phyloP scores from a whole-genome alignment of 1,140 invertebrate genomes.

The Holotrichia oblita region DNA sequence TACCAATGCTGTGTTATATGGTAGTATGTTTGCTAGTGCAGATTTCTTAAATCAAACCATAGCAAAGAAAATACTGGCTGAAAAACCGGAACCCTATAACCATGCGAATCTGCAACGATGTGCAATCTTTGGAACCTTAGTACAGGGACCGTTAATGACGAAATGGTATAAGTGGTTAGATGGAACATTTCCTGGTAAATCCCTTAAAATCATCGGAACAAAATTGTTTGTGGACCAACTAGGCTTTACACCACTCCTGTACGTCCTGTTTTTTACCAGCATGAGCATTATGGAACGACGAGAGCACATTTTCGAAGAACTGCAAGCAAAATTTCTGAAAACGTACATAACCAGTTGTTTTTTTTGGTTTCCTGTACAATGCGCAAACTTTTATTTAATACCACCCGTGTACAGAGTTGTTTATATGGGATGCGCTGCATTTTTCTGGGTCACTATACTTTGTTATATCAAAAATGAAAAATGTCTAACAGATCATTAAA shows the following conservation, averaged over 20 bases:
- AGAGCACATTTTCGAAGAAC: slow-evolving; percentile 73
- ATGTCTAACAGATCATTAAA: too few species aligned
- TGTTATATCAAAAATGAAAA: slow-evolving; percentile 43
- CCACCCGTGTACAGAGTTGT: slow-evolving; percentile 37
- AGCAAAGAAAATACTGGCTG: slow-evolving; percentile 68
- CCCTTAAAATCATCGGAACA: slow-evolving; percentile 69
- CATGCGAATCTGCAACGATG: slow-evolving; percentile 65
- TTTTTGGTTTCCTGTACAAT: slow-evolving; percentile 83
- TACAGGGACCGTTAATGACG: slow-evolving; percentile 70
- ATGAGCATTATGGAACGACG: slow-evolving; percentile 78
- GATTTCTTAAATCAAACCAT: slow-evolving; percentile 81
- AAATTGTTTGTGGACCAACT: slow-evolving; percentile 84
- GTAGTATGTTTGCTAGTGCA: slow-evolving; percentile 78
- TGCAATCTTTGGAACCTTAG: slow-evolving; percentile 68
- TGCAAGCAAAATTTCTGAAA: slow-evolving; percentile 73
- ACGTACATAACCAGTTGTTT: slow-evolving; percentile 78
- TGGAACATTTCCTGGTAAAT: slow-evolving; percentile 71
- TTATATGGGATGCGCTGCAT: slow-evolving; percentile 41
- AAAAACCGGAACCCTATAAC: slow-evolving; percentile 64
- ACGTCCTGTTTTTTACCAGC: background rate
- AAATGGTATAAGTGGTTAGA: slow-evolving; percentile 82
- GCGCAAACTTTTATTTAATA: slow-evolving; percentile 71
- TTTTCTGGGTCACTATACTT: slow-evolving; percentile 42
- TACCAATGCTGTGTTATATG: slow-evolving; percentile 79
- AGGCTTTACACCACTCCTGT: slow-evolving; percentile 75